These are phyloP conservation scores for Chlorodrepanis virens DNA, from an alignment of 2,113 vertebrate species.

Conservation along the genomic window DNA sequence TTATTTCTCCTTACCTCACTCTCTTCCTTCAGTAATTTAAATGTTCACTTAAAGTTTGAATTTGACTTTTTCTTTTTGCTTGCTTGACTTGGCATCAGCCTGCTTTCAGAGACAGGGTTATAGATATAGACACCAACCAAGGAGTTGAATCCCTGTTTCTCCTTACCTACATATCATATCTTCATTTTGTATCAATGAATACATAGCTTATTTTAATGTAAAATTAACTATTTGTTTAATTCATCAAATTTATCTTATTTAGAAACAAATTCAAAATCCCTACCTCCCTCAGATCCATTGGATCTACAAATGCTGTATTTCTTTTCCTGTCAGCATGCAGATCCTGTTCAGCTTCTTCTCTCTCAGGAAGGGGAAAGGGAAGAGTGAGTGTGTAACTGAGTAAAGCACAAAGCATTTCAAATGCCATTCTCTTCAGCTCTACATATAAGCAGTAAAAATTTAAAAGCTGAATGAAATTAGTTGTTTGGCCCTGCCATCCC, in stretches of 20 bases:
- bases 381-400: not conserved
- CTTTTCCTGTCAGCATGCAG: not conserved
- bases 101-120: not conserved
- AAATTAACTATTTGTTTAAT: not conserved
- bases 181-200: not conserved
- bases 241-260: not conserved
- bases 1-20: not conserved
- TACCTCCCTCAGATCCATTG: not conserved
- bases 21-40: not conserved
- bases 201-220: fast-evolving
- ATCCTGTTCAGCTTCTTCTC: not conserved
- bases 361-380: not conserved
- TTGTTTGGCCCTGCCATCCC: not conserved
- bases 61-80: not conserved
- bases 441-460: not conserved
- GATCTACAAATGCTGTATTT: not conserved
- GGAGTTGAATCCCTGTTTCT: not conserved
- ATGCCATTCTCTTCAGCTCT: not conserved
- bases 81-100: not conserved
- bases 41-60: not conserved
- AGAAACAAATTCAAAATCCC: not conserved
- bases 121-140: not conserved
- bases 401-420: not conserved
- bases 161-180: not conserved
- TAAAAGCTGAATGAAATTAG: not conserved